These are phyloP conservation scores for Actenoides hombroni DNA, from an alignment of 2,113 vertebrate genomes.

Conservation along the genomic window DNA sequence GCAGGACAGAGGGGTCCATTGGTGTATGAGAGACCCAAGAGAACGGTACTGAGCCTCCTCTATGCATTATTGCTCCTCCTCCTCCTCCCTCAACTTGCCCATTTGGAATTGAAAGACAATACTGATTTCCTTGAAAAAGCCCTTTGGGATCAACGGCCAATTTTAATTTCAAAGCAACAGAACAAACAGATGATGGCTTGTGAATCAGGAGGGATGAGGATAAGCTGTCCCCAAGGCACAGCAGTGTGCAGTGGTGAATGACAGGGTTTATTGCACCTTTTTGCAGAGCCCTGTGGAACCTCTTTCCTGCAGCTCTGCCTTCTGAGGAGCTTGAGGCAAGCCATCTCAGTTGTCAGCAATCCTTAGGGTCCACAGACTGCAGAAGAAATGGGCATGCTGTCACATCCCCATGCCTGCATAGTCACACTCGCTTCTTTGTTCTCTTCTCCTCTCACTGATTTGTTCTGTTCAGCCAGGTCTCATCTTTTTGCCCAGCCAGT, in stretches of 20 bases:
- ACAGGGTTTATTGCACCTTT: neutral
- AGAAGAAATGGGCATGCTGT: neutral
- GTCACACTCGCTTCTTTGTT: neutral
- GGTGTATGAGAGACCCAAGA: rapidly evolving
- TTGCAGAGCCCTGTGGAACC: neutral
- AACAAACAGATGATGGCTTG: neutral
- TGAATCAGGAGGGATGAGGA: neutral
- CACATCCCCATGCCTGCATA: neutral
- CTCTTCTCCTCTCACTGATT: neutral
- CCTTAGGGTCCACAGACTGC: neutral
- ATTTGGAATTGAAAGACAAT: neutral
- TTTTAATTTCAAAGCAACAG: neutral
- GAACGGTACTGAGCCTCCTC: neutral
- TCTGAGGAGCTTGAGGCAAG: neutral
- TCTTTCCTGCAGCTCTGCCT: neutral
- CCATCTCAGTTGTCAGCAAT: neutral
- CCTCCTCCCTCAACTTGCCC: neutral
- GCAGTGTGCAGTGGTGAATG: neutral
- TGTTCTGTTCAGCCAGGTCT: neutral
- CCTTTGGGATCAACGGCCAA: neutral
- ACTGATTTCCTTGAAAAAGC: neutral
- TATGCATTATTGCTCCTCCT: rapidly evolving
- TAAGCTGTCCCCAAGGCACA: neutral
- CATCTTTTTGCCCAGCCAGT: neutral
- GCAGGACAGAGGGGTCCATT: neutral